Base-by-base conservation (phyloP, 2,797 vertebrate genomes). In the Tarsius wallacei region DNA sequence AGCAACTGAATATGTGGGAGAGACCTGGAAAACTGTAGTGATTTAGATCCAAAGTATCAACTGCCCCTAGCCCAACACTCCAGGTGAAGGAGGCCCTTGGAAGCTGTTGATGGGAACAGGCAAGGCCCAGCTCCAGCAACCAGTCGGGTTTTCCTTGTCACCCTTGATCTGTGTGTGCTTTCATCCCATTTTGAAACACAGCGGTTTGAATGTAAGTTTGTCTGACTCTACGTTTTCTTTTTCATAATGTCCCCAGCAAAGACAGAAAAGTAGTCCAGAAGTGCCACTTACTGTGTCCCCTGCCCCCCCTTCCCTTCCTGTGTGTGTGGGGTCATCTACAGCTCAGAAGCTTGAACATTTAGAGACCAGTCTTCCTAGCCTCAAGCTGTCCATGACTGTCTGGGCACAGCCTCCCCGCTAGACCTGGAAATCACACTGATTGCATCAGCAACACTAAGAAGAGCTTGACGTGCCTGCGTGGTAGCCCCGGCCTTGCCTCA, bases 111-210 rank as follows among this genome's bases (percentile, higher is more conserved):
- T 21, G 13, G 42, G 24, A 64, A 74, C 63, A 76, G 13, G 9
- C 24, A 10, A 71, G 14, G 26, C 55, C 85, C 78, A 57, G 63
- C 26, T 95, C 86, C 87, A 74, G 14, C 53, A 10, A 42, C 15
- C 33, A 70, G 42, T 42, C 73, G 36, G 71, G 31, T 68, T 95
- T 77, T 81, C 73, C 68, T 16, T n/a, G 19, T 73, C 51, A 59
- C 1, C 10, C 7, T 71, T 71, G 86, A 64, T 82, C 19, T 83
- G 10, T 47, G 5, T 28, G 16, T 36, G 53, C 9, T 55, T 85
- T 89, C 49, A 64, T 55, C 95, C 49, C 24, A 7, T 51, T 93
- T 86, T 78, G 78, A 93, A 92, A 63, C 64, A 31, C 11, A 92
- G 24, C 15, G 33, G n/a, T 57, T 87, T 47, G 51, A 33, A 81